Evolutionary conservation across 2,888 invertebrate genomes (phyloP), one percentile per base, ranked within the genome.

Genomic region (Acleris sparsana): DNA sequence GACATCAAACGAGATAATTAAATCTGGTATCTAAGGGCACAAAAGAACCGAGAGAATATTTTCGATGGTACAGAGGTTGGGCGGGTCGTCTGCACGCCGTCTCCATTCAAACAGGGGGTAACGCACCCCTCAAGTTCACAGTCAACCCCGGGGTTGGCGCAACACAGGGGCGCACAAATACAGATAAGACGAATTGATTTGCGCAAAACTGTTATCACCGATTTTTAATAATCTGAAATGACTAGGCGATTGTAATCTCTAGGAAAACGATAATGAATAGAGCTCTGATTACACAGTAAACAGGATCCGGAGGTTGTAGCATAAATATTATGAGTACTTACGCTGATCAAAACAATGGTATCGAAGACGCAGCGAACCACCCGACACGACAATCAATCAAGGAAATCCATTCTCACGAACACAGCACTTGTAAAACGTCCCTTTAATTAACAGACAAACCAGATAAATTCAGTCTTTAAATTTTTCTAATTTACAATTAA

Each of bases 121-220:
- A 85, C 85, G 87, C 89, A 89, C 91, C 92, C 92, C 84, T 87
- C 89, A 88, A 89, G 88, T 87, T 89, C 87, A 88, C 84, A 87
- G 85, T 78, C 63, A 66, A 48, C 51, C 61, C 49, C 44, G 63
- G 46, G 57, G n/a, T 46, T 20, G 39, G 55, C 46, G 46, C 55
- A 55, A 55, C 43, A 22, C 18, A 20, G 62, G 52, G 60, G 60
- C 71, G 71, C 74, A 69, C 71, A 71, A 71, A 75, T 71, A 75
- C 72, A 75, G 74, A 72, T 70, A 73, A 72, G 75, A 77, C 71
- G 77, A 76, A 76, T 73, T 71, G 71, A 74, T 74, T 76, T 73
- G 70, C 67, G 70, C 71, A 68, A 71, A 70, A 68, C n/a, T 46
- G 29, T 60, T 65, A 70, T 63, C 68, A 44, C 33, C 58, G 29